Percentiles rank a stretch among this genome's conserved stretches.
Evolutionary conservation across 2,888 invertebrate species (phyloP).

Genomic region (Agonum fuliginosum): DNA sequence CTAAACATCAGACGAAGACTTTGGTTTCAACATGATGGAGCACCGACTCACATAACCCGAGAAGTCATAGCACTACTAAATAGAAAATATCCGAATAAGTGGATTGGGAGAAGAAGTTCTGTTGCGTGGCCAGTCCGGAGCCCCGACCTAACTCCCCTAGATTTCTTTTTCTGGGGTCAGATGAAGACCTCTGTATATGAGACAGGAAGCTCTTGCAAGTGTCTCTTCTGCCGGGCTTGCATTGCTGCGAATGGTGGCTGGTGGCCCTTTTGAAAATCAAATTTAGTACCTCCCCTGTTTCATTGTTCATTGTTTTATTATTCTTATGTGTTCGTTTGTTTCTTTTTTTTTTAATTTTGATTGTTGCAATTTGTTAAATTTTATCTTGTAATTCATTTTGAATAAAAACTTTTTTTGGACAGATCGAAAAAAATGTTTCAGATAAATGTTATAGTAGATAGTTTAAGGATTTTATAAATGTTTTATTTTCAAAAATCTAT

Average conservation of each 20-base stretch:
- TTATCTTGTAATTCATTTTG: too few relatives aligned
- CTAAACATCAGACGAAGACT: constrained; percentile 18
- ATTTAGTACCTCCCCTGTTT: background rate
- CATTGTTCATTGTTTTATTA: background rate
- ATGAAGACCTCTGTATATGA: constrained; percentile 28
- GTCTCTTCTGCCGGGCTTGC: too few relatives aligned
- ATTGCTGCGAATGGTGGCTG: constrained; percentile 43
- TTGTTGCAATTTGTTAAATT: too few relatives aligned
- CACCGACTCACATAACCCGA: constrained; percentile 6
- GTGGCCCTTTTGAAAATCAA: constrained; percentile 44
- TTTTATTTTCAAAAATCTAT: too few relatives aligned
- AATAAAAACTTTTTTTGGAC: too few relatives aligned
- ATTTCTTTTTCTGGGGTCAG: constrained; percentile 12
- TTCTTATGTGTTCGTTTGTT: background rate
- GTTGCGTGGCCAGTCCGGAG: constrained; percentile 42
- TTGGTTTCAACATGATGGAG: constrained; percentile 31
- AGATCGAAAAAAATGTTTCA: too few relatives aligned
- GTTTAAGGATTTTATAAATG: too few relatives aligned
- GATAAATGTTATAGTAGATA: too few relatives aligned
- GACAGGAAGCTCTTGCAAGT: constrained; percentile 6
- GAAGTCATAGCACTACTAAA: constrained; percentile 64
- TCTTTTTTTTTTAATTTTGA: too few relatives aligned
- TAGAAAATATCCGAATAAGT: constrained; percentile 64
- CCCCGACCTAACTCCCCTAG: constrained; percentile 47
- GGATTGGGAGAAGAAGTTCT: constrained; percentile 25